These are phyloP conservation scores for Zaprionus camerounensis DNA, from an alignment of 1,140 invertebrate species.

Conservation along the genomic window DNA sequence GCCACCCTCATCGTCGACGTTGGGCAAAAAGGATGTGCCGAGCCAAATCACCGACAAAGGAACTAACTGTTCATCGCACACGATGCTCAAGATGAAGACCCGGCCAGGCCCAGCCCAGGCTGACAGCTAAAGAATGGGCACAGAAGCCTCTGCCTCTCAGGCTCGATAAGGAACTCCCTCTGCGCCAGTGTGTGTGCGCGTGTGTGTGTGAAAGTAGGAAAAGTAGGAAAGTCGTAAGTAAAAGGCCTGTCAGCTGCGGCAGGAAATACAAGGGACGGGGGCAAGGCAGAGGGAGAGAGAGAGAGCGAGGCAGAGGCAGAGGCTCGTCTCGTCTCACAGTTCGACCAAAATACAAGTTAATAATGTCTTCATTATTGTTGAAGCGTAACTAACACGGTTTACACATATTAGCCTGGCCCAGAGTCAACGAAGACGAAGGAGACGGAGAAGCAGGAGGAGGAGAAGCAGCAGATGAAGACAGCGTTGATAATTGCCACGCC, in stretches of 20 bases:
- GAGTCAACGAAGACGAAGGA: not conserved
- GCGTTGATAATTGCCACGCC: constrained; percentile 65
- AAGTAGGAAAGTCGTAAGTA: constrained; percentile 52
- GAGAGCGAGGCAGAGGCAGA: not conserved
- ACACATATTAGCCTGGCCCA: constrained; percentile 79
- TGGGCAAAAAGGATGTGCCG: constrained; percentile 66
- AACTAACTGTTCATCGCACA: constrained; percentile 80
- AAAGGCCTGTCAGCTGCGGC: constrained; percentile 79
- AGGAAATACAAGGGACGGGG: constrained; percentile 51
- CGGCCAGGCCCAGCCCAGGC: constrained; percentile 50
- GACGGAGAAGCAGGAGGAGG: not conserved
- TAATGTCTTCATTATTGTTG: constrained; percentile 84
- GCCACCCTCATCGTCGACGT: constrained; percentile 60
- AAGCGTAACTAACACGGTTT: constrained; percentile 83
- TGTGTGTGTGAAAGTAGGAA: constrained; percentile 42
- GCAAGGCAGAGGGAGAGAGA: constrained; percentile 10
- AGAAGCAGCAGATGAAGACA: constrained; percentile 45
- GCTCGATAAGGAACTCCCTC: constrained; percentile 58
- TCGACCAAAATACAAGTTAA: constrained; percentile 75
- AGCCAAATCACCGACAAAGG: constrained; percentile 71
- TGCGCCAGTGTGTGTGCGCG: not conserved
- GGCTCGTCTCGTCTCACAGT: constrained; percentile 28
- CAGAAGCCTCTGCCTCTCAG: constrained; percentile 39
- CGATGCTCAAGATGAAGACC: constrained; percentile 69
- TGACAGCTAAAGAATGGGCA: constrained; percentile 76